Base-by-base conservation (phyloP, 1,140 invertebrate genomes). In the Panonychus citri region DNA sequence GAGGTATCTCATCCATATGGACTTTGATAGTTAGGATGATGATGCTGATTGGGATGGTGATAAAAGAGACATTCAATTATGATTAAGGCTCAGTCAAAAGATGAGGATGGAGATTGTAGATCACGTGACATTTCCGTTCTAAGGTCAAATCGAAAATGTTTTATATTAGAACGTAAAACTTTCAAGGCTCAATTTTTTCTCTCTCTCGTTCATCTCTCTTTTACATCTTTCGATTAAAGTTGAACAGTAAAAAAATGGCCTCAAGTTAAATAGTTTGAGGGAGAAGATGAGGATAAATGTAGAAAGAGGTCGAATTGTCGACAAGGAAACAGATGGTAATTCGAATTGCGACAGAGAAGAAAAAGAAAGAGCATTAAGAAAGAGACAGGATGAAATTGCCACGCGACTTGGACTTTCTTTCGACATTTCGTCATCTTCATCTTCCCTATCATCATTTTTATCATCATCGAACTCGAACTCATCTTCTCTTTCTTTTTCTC, bases 71-170 rank as follows among this genome's bases (percentile, higher is more conserved):
- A 34, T 34, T 34, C 5, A 34, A 34, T 34, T 5, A 12, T 34
- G 12, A 34, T 7, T 7, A 34, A 34, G 30, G 5, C 30, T 34
- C 30, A 34, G 30, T 7, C 5, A 34, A 34, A 12, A 34, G 30
- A 34, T 34, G 5, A 34, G 12, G 30, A 34, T 7, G 30, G 12
- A 5, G 30, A 34, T 7, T 12, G 12, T 7, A 12, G 12, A 34
- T 34, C 30, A 34, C 30, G 24, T 52, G 58, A 51, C 65, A 64
- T 40, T 71, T 69, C 65, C 79, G 79, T 71, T 73, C 80, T 40
- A 75, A 80, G 67, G 62, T 63, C 60, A 57, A 48, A 34, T 34
- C 12, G 5, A 12, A 12, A 12, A 34, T 34, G 30, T 34, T 34
- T 34, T 12, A 34, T 34, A 7, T 7, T 12, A 5, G 5, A 34